phyloP scores from a whole-genome alignment of 2,113 vertebrate species.

The Boleophthalmus pectinirostris region DNA sequence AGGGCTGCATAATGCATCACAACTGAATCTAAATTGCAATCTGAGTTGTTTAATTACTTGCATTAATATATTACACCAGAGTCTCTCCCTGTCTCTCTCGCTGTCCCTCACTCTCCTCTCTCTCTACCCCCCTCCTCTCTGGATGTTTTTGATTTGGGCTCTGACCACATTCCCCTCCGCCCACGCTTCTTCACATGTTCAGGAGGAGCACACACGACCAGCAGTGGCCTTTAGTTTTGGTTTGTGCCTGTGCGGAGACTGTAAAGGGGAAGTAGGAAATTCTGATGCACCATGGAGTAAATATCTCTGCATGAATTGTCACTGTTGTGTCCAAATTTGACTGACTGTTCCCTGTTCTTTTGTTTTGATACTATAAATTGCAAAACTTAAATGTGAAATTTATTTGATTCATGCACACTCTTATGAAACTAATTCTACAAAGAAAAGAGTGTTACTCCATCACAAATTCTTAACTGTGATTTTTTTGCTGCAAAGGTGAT shows the following conservation, averaged over 20 bases:
- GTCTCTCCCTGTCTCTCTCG: slow-evolving; percentile 2
- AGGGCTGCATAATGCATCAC: no score
- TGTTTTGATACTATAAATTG: neutral
- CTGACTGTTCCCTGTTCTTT: neutral
- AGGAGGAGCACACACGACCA: slow-evolving; percentile 51
- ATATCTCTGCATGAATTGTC: neutral
- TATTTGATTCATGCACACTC: no score
- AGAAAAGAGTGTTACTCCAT: no score
- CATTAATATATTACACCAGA: no score
- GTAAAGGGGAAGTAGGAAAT: neutral
- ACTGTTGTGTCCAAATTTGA: neutral
- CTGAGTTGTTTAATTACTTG: no score
- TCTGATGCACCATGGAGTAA: neutral
- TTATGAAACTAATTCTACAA: no score
- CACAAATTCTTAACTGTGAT: no score
- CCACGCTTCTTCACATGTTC: slow-evolving; percentile 69
- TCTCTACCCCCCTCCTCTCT: slow-evolving; percentile 23
- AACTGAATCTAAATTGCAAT: no score
- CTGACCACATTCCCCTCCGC: slow-evolving; percentile 69
- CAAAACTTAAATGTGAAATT: neutral
- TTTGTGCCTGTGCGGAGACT: neutral
- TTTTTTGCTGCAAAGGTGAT: neutral
- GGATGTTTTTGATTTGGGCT: slow-evolving; percentile 70
- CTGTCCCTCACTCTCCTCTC: slow-evolving; percentile 11
- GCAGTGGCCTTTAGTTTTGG: slow-evolving; percentile 20